Conservation (phyloP, 1,140 invertebrate species). For the Pomphorhynchus laevis region DNA sequence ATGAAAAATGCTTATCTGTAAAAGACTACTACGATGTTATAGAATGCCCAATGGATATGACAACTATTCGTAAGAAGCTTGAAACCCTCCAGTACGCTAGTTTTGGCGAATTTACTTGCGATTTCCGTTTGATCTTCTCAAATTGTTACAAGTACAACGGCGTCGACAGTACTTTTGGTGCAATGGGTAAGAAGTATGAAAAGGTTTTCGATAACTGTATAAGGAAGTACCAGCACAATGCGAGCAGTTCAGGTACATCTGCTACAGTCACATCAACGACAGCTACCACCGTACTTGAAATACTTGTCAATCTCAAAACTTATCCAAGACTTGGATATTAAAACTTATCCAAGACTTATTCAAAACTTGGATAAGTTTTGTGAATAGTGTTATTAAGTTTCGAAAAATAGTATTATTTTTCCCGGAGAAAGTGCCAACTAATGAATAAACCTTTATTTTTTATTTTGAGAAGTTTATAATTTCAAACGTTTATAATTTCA, state of each 20-base stretch:
- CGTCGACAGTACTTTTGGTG: slow-evolving; percentile 77
- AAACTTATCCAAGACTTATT: no score
- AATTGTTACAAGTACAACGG: slow-evolving; percentile 98
- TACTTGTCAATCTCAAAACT: no score
- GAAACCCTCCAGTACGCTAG: slow-evolving; percentile 59
- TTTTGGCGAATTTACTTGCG: slow-evolving; percentile 55
- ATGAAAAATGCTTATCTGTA: slow-evolving; percentile 58
- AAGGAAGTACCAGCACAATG: background rate
- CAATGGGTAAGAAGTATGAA: slow-evolving; percentile 61
- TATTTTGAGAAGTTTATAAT: no score
- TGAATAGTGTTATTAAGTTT: no score
- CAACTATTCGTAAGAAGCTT: slow-evolving; percentile 55
- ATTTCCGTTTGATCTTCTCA: slow-evolving; percentile 81
- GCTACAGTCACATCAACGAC: background rate
- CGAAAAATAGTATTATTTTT: no score
- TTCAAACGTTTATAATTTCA: no score
- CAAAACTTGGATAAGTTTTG: no score
- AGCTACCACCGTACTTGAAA: no score
- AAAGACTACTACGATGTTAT: slow-evolving; percentile 97
- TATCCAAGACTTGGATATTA: no score
- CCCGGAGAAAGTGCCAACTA: no score
- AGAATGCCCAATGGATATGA: slow-evolving; percentile 92
- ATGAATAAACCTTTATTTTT: no score
- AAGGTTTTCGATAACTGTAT: background rate
- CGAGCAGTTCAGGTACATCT: background rate